Base-by-base conservation (phyloP, 2,113 vertebrate genomes). In the Condylura cristata region DNA sequence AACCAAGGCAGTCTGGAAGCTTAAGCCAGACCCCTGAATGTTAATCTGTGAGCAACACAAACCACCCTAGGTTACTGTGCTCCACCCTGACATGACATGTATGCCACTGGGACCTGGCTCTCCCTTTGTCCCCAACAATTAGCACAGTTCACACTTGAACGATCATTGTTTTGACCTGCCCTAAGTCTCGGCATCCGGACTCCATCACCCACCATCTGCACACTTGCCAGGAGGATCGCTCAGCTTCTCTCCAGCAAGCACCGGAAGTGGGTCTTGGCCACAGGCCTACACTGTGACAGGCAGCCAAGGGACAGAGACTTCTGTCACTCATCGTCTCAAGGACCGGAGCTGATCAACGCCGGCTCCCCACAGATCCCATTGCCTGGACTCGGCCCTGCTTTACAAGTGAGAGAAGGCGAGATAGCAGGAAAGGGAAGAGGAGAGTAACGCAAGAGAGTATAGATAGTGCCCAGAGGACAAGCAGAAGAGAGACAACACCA, bases 121-220 rank as follows among this genome's bases (percentile, higher is more conserved):
- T 96, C 80, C 91, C 80, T 97, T 86, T 93, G 93, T 97, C 96
- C 96, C 71, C 95, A 94, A 95, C 96, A 97, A 97, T 97, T 97
- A 97, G 97, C 97, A 96, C 93, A 94, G 91, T 95, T 96, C 90
- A 96, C 95, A 85, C 95, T 93, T 84, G 86, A 97, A 86, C 1
- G 76, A 17, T 97, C 95, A 97, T 97, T 48, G 48, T 96, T 97
- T 94, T 97, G 96, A 97, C 91, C 97, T 91, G 66, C 93, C 71
- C 91, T 96, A 89, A 97, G 94, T 97, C 95, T 81, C 93, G 60
- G 96, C 96, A 97, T 97, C 97, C 94, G 91, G 95, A 80, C 95
- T 89, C 94, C 93, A 96, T 97, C 97, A 96, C 96, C 89, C 89
- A 90, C 97, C 97, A 97, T 96, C 97, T 97, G 97, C 89, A 89